Percentiles rank a stretch among this genome's conserved stretches.
Evolutionary conservation across 1,140 invertebrate genomes (phyloP).

Genomic region (Dolichoris vasculosae): DNA sequence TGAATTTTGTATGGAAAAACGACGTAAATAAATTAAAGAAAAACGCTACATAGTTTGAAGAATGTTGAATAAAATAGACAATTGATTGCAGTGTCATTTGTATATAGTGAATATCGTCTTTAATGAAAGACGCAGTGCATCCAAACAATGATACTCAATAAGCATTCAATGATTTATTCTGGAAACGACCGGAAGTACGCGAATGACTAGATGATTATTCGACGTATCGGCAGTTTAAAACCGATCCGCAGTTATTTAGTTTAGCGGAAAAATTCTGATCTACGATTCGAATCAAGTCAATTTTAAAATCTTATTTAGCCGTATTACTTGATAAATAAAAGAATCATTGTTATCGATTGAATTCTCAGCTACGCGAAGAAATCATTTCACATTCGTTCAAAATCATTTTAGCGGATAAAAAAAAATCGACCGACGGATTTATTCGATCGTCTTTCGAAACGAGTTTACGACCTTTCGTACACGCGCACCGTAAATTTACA

Average conservation of each 20-base stretch:
- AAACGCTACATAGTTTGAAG: neutral
- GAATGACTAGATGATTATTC: neutral
- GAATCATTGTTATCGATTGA: neutral
- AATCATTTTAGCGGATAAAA: too few species aligned
- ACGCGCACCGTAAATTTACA: too few species aligned
- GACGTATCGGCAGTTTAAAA: neutral
- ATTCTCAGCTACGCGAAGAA: neutral
- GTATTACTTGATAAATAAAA: too few species aligned
- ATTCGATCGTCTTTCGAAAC: too few species aligned
- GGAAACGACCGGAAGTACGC: neutral
- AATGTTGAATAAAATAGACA: neutral
- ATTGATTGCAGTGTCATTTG: neutral
- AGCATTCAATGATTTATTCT: neutral
- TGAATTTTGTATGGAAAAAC: neutral
- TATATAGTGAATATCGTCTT: neutral
- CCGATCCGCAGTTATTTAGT: neutral
- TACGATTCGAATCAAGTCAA: neutral
- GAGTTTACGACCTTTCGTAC: too few species aligned
- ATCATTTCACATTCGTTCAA: too few species aligned
- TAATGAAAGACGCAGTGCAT: neutral
- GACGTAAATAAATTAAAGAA: neutral
- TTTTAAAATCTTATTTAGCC: too few species aligned
- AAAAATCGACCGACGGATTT: too few species aligned
- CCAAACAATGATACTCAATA: neutral
- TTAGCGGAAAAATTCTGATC: neutral